Conservation (phyloP, 2,113 vertebrate genomes). For the Gymnocephalus cernua region DNA sequence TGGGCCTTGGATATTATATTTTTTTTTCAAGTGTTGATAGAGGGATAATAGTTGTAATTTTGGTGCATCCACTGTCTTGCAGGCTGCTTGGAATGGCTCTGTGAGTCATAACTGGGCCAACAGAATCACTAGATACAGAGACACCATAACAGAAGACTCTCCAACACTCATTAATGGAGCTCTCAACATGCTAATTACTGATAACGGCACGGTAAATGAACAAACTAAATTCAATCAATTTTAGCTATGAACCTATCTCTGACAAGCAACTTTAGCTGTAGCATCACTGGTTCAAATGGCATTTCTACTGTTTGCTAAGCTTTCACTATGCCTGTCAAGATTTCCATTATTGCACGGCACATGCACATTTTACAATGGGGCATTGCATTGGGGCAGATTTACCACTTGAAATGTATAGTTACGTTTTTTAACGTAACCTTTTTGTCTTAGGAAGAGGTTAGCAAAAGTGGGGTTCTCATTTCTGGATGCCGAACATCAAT, state of each 20-base stretch:
- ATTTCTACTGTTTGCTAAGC: conserved; percentile 5
- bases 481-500: not conserved
- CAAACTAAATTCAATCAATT: not conserved
- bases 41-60: conserved; percentile 15
- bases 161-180: conserved; percentile 86
- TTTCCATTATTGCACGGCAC: not conserved
- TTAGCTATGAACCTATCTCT: not conserved
- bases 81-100: conserved; percentile 90
- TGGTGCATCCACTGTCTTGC: conserved; percentile 35
- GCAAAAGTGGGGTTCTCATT: not conserved
- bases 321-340: not conserved
- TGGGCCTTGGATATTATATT: conserved; percentile 1
- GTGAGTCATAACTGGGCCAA: conserved; percentile 89
- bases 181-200: conserved; percentile 85
- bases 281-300: conserved; percentile 1
- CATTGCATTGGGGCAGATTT: not conserved
- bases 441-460: no score
- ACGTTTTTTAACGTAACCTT: no score
- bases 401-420: not conserved
- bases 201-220: conserved; percentile 84
- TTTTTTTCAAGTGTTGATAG: conserved; percentile 8
- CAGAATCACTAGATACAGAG: conserved; percentile 86
- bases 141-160: conserved; percentile 85
- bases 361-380: not conserved
- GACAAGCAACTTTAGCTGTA: not conserved